Conservation (phyloP, 2,888 invertebrate species). For the Phlogophora meticulosa region DNA sequence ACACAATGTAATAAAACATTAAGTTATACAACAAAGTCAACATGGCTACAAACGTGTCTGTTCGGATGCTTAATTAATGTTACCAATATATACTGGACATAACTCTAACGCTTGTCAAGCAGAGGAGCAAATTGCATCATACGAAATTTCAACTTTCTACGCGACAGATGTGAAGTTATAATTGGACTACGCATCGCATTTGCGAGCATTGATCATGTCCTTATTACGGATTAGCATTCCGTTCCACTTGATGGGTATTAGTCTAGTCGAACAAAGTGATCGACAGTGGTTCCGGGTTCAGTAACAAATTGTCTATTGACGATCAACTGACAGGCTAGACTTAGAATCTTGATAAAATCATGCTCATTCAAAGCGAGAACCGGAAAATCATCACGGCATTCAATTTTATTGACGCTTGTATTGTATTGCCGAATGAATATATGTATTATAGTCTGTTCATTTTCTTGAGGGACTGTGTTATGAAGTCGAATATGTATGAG, state of each 20-base stretch:
- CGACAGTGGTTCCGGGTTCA: conserved; percentile 14
- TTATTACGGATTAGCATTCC: conserved; percentile 28
- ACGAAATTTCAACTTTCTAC: conserved; percentile 69
- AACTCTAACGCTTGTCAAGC: conserved; percentile 57
- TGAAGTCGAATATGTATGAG: conserved; percentile 43
- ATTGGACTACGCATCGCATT: conserved; percentile 37
- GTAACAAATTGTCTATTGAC: background rate
- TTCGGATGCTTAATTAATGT: conserved; percentile 56
- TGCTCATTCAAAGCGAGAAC: background rate
- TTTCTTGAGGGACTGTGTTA: conserved; percentile 42
- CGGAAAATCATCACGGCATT: conserved; percentile 27
- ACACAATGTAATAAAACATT: conserved; percentile 40
- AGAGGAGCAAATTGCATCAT: conserved; percentile 65
- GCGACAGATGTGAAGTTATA: conserved; percentile 8
- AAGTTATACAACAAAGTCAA: conserved; percentile 61
- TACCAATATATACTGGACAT: conserved; percentile 60
- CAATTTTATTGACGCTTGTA: conserved; percentile 26
- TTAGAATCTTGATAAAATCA: conserved; percentile 22
- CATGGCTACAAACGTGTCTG: conserved; percentile 49
- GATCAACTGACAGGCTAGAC: conserved; percentile 24
- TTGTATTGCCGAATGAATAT: conserved; percentile 11
- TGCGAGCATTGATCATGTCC: conserved; percentile 11
- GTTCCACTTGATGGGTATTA: conserved; percentile 30
- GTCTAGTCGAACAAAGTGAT: conserved; percentile 26
- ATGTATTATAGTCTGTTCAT: conserved; percentile 12